phyloP scores from a whole-genome alignment of 2,888 invertebrate species.

The Pantelozetes paolii region DNA sequence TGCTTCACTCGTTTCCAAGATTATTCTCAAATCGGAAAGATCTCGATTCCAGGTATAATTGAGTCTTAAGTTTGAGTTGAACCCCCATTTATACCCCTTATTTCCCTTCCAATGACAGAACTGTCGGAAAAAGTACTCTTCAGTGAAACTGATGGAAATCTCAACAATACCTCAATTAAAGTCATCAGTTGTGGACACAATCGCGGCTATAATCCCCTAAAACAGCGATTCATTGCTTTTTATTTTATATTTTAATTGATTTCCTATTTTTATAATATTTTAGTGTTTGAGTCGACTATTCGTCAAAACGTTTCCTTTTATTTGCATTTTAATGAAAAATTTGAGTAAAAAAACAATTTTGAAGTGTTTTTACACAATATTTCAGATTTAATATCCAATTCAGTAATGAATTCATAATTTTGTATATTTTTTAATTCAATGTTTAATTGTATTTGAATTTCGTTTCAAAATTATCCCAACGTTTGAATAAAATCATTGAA shows the following conservation, averaged over 20 bases:
- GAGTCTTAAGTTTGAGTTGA: conserved; percentile 1
- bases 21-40: conserved; percentile 65
- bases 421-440: too few relatives aligned
- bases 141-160: conserved; percentile 54
- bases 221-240: conserved; percentile 23
- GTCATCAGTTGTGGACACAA: conserved; percentile 46
- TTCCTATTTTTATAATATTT: conserved; percentile 41
- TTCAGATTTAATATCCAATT: too few relatives aligned
- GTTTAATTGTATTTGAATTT: too few relatives aligned
- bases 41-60: conserved; percentile 63
- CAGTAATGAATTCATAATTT: too few relatives aligned
- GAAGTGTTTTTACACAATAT: conserved; percentile 27
- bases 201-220: conserved; percentile 45
- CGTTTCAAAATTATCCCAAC: too few relatives aligned
- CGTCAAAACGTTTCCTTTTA: conserved; percentile 19
- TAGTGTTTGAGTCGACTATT: conserved; percentile 23
- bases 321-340: not conserved
- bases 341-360: conserved; percentile 19
- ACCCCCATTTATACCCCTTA: not conserved
- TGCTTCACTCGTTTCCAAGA: conserved; percentile 64
- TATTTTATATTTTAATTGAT: conserved; percentile 21
- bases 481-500: too few relatives aligned
- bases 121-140: conserved; percentile 54
- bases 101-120: conserved; percentile 50
- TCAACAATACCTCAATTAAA: conserved; percentile 52